Base-by-base conservation (phyloP, 2,888 invertebrate species). In the Bruchidius siliquastri region DNA sequence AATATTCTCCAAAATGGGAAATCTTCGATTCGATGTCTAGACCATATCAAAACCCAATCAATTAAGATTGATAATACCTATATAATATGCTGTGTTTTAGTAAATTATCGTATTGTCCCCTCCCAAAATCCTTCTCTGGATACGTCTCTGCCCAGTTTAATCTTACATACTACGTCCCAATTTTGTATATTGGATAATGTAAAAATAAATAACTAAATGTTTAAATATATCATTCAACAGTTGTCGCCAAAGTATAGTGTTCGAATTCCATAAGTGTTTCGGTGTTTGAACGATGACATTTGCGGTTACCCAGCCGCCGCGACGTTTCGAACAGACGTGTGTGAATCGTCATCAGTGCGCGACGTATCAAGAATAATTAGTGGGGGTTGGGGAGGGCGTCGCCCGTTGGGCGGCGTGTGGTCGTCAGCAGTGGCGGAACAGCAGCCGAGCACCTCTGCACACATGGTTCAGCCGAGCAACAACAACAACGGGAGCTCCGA, bases 401-500 rank as follows among this genome's bases (percentile, higher is more conserved):
- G 76, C 49, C 73, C 69, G 32, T 70, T 70, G 20, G 74, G 74
- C 69, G 72, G 75, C 68, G 72, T 73, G 70, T 72, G 73, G 74
- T 73, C 32, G 49, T 67, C 67, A 21, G 73, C 30, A 21, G 73
- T 22, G 67, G 67, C 26, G 71, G 71, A 20, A 18, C 13, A 49
- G 1, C 49, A 49, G 18, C 49, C 8, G 32, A 21, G 73, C 49
- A 49, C 49, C 49, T 49, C 49, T 13, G 49, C 49, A 75, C 81
- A 82, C 83, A 86, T 86, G 86, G 86, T 86, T 81, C 86, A 86
- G 76, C 86, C 86, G 80, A 85, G 86, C 82, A 86, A 85, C 79
- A 86, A 85, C 81, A 86, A 85, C 81, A 85, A 85, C 81, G 86
- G 86, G 83, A 81, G 86, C 85, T 86, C 86, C 85, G 86, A 86